phyloP scores from a whole-genome alignment of 1,140 invertebrate species.

The Trichoplusia ni region DNA sequence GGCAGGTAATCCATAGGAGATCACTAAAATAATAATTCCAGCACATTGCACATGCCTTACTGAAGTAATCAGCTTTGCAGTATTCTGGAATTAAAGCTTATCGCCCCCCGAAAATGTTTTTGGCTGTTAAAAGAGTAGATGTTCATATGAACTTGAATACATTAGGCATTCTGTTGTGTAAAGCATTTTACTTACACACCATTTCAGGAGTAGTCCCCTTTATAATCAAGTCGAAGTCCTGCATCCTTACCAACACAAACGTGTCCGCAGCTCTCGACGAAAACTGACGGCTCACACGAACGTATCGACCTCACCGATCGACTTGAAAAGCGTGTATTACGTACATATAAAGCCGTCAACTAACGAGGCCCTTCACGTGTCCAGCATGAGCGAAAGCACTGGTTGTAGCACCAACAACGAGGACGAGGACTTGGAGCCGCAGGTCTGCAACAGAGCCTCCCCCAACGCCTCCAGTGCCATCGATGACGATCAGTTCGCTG shows the following conservation, averaged over 20 bases:
- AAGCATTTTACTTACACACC: too few relatives aligned
- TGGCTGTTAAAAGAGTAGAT: too few relatives aligned
- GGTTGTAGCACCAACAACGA: conserved; percentile 54
- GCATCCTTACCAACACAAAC: not conserved
- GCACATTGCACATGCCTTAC: too few relatives aligned
- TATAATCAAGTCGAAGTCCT: too few relatives aligned
- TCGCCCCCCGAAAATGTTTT: too few relatives aligned
- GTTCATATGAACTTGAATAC: too few relatives aligned
- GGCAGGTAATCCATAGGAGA: too few relatives aligned
- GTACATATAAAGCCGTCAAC: not conserved
- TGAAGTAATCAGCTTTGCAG: too few relatives aligned
- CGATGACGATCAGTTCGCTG: conserved; percentile 57
- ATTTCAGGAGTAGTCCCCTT: too few relatives aligned
- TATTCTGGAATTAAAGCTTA: too few relatives aligned
- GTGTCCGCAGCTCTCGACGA: not conserved
- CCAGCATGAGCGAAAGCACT: conserved; percentile 57
- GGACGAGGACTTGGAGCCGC: conserved; percentile 40
- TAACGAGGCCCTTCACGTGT: conserved; percentile 1
- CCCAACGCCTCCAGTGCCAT: conserved; percentile 37
- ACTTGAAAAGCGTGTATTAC: conserved; percentile 2
- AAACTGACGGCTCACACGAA: not conserved
- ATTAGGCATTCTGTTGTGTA: too few relatives aligned
- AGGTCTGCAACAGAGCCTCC: conserved; percentile 16
- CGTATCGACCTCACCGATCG: not conserved
- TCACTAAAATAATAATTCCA: too few relatives aligned